Evolutionary conservation across 2,797 vertebrate genomes (phyloP).

Genomic region (Notoglanidium macrostoma): DNA sequence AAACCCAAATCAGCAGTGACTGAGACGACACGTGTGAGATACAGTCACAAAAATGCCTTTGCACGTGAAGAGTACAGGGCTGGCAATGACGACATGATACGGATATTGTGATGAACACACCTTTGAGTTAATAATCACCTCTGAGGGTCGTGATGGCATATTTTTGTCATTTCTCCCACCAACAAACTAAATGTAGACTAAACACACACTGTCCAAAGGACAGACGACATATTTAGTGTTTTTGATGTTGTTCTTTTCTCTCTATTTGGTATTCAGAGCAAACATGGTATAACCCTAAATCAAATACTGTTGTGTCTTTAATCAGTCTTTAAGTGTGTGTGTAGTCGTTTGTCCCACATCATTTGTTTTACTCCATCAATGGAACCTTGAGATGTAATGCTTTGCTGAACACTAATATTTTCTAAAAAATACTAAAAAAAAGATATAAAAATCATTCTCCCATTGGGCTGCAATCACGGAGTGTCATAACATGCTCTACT

Average conservation of each 20-base stretch:
- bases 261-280: background rate
- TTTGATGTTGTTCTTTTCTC: background rate
- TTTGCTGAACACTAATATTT: no score
- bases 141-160: background rate
- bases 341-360: background rate
- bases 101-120: background rate
- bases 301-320: background rate
- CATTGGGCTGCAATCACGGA: background rate
- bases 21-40: no score
- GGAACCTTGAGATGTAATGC: slow-evolving; percentile 23
- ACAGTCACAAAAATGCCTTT: background rate
- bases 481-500: background rate
- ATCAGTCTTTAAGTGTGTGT: background rate
- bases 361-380: background rate
- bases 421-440: no score
- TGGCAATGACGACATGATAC: background rate
- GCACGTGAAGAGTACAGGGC: background rate
- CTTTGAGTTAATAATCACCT: no score
- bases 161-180: no score
- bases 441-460: no score
- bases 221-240: background rate
- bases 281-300: background rate
- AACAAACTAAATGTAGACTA: background rate
- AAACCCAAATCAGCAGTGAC: no score
- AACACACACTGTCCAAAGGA: background rate